Conservation (phyloP, 1,140 invertebrate species). For the Hyposmocoma kahamanoa region DNA sequence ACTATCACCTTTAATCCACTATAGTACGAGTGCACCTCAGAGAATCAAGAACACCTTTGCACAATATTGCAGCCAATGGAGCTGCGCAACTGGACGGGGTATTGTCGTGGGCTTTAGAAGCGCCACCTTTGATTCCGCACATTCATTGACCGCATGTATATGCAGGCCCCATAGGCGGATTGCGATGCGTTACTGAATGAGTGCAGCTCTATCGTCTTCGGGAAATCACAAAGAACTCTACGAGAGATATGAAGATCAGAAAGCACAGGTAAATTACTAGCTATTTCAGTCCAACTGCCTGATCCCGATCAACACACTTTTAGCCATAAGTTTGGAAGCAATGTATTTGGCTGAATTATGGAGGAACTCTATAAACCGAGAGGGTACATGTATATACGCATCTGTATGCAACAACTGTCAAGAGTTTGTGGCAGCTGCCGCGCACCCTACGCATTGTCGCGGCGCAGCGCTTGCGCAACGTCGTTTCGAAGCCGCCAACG, state of each 20-base stretch:
- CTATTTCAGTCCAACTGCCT: no score
- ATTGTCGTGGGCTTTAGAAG: slow-evolving; percentile 11
- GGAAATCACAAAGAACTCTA: slow-evolving; percentile 3
- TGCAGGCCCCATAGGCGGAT: slow-evolving; percentile 1
- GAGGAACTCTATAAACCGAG: no score
- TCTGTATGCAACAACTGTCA: no score
- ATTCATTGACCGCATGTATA: slow-evolving; percentile 1
- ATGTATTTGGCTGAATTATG: no score
- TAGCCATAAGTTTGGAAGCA: no score
- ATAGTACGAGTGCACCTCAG: slow-evolving; percentile 3
- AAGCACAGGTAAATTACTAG: slow-evolving; percentile 5
- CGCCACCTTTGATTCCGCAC: slow-evolving; percentile 9
- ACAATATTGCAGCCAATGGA: slow-evolving; percentile 5
- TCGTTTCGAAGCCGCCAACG: no score
- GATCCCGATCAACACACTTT: no score
- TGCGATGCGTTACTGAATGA: slow-evolving; percentile 5
- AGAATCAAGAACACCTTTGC: background rate
- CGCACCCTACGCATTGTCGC: no score
- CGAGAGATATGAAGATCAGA: slow-evolving; percentile 5
- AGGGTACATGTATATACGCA: no score
- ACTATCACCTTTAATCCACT: slow-evolving; percentile 3
- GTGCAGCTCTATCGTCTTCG: slow-evolving; percentile 6
- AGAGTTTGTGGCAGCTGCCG: no score
- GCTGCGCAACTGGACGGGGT: slow-evolving; percentile 6
- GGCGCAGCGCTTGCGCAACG: no score